These are phyloP conservation scores for Drosophila prostipennis DNA, from an alignment of 2,888 invertebrate species.

Conservation along the genomic window DNA sequence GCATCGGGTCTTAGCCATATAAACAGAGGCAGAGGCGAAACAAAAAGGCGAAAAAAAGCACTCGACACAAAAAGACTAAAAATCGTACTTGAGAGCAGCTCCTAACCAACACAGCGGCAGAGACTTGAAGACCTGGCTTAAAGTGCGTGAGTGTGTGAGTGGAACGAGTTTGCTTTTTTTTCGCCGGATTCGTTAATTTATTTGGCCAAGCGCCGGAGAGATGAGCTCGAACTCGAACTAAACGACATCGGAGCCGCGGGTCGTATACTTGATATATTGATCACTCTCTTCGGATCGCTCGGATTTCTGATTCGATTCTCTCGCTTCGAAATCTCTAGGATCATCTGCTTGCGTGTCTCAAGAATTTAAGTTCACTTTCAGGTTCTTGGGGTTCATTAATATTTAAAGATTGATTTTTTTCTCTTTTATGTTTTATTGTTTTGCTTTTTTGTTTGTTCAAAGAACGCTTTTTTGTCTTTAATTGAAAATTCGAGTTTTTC, in stretches of 20 bases:
- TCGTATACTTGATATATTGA: slow-evolving; percentile 60
- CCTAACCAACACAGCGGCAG: slow-evolving; percentile 40
- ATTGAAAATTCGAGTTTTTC: slow-evolving; percentile 79
- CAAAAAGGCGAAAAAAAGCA: slow-evolving; percentile 40
- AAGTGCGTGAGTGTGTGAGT: slow-evolving; percentile 54
- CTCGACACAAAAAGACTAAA: slow-evolving; percentile 35
- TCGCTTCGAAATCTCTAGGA: slow-evolving; percentile 10
- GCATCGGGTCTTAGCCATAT: slow-evolving; percentile 83
- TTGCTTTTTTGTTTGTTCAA: slow-evolving; percentile 36
- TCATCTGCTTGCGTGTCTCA: slow-evolving; percentile 63
- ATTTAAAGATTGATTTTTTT: slow-evolving; percentile 61
- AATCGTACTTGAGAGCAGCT: slow-evolving; percentile 57
- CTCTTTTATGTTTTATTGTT: slow-evolving; percentile 36
- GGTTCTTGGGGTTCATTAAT: slow-evolving; percentile 66
- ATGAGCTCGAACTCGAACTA: slow-evolving; percentile 58
- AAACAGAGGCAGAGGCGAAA: slow-evolving; percentile 74
- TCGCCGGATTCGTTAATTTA: slow-evolving; percentile 67
- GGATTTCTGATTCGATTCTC: background rate
- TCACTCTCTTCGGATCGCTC: slow-evolving; percentile 32
- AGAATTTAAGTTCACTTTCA: slow-evolving; percentile 71
- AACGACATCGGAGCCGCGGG: slow-evolving; percentile 41
- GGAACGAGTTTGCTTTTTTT: slow-evolving; percentile 46
- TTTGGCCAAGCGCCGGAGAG: slow-evolving; percentile 69
- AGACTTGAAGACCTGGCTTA: slow-evolving; percentile 30
- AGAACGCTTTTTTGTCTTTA: slow-evolving; percentile 59